These are phyloP conservation scores for Pseudochromis fuscus DNA, from an alignment of 2,797 vertebrate species.

Conservation along the genomic window DNA sequence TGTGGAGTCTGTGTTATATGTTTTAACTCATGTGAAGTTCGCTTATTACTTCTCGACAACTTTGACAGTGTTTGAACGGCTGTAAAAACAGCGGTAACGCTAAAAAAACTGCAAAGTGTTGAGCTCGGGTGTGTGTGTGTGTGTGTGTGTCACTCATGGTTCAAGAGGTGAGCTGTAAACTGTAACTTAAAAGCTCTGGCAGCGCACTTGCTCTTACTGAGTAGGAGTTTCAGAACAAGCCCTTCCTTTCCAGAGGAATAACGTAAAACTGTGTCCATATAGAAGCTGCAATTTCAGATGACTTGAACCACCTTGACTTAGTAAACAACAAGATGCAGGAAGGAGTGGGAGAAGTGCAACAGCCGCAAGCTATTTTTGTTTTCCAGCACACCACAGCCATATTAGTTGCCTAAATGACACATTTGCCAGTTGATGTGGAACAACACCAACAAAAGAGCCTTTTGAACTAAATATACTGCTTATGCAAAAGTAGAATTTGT, in stretches of 20 bases:
- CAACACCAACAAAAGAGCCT: conserved; percentile 48
- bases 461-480: conserved; percentile 65
- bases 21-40: background rate
- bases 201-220: background rate
- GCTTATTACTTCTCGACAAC: background rate
- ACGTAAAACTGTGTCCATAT: conserved; percentile 28
- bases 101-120: background rate
- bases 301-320: conserved; percentile 48
- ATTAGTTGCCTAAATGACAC: conserved; percentile 68
- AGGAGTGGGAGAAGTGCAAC: conserved; percentile 49
- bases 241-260: conserved; percentile 18
- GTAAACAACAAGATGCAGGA: conserved; percentile 55
- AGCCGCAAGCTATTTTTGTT: conserved; percentile 57
- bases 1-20: background rate
- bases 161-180: conserved; percentile 21
- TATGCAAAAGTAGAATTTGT: conserved; percentile 63
- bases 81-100: background rate
- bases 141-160: background rate
- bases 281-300: conserved; percentile 30
- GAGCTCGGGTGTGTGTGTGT: background rate
- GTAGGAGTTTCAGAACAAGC: conserved; percentile 44
- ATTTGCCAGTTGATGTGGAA: conserved; percentile 64
- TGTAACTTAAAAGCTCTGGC: conserved; percentile 36
- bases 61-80: background rate
- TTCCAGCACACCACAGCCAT: conserved; percentile 33